phyloP scores from a whole-genome alignment of 2,797 vertebrate species.

The Chrosomus eos region DNA sequence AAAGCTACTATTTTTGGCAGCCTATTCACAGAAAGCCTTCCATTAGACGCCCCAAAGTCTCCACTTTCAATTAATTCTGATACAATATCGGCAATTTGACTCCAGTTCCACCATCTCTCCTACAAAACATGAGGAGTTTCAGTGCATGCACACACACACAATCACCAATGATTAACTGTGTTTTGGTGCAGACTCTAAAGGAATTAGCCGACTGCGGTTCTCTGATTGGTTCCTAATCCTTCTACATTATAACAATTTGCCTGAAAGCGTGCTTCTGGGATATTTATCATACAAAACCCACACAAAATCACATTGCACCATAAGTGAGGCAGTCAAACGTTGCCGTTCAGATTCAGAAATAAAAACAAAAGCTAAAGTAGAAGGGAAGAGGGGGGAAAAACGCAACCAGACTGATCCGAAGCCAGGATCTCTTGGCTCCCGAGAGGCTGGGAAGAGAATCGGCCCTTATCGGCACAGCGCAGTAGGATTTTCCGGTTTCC shows the following conservation, averaged over 20 bases:
- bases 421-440: slow-evolving; percentile 59
- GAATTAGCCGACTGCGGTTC: slow-evolving; percentile 11
- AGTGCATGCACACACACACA: slow-evolving; percentile 10
- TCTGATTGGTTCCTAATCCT: slow-evolving; percentile 47
- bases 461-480: slow-evolving; percentile 70
- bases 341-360: slow-evolving; percentile 23
- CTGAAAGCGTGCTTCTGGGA: slow-evolving; percentile 29
- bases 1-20: slow-evolving; percentile 57
- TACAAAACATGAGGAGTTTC: slow-evolving; percentile 17
- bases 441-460: slow-evolving; percentile 60
- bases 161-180: slow-evolving; percentile 22
- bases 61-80: slow-evolving; percentile 61
- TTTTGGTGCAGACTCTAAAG: not conserved
- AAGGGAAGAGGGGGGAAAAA: slow-evolving; percentile 3
- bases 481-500: slow-evolving; percentile 67
- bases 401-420: slow-evolving; percentile 41
- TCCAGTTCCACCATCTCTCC: slow-evolving; percentile 11
- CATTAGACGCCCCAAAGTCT: slow-evolving; percentile 55
- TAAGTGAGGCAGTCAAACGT: slow-evolving; percentile 23
- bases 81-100: slow-evolving; percentile 48
- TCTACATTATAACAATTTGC: slow-evolving; percentile 27
- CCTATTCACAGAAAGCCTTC: slow-evolving; percentile 56
- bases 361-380: slow-evolving; percentile 41
- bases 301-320: slow-evolving; percentile 9
- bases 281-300: slow-evolving; percentile 13